Conservation (phyloP, 1,140 invertebrate genomes). For the Popillia japonica region DNA sequence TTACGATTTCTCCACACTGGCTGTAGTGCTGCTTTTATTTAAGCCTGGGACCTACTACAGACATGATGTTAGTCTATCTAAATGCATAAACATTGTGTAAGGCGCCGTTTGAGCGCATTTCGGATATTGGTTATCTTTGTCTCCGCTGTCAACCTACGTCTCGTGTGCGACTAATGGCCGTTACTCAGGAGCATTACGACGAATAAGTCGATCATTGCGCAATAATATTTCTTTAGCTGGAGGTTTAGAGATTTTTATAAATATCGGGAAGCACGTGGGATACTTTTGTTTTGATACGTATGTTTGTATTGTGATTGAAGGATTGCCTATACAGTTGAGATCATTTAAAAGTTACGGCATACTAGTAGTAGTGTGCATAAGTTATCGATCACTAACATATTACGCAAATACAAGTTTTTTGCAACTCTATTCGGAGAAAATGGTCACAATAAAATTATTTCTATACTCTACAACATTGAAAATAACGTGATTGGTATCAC, state of each 20-base stretch:
- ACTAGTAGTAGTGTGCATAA: no score
- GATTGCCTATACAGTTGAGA: not conserved
- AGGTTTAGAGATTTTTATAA: not conserved
- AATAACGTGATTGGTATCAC: no score
- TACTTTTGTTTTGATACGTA: not conserved
- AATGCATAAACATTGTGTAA: not conserved
- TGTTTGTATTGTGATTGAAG: not conserved
- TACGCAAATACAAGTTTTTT: no score
- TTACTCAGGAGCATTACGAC: not conserved
- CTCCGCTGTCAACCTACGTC: not conserved
- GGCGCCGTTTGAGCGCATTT: not conserved
- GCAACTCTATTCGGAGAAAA: no score
- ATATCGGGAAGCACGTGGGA: not conserved
- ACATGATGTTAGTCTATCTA: not conserved
- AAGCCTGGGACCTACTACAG: not conserved
- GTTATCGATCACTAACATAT: no score
- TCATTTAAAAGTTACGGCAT: no score
- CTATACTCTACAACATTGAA: no score
- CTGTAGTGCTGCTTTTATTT: not conserved
- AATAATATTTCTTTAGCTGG: not conserved
- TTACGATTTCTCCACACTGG: not conserved
- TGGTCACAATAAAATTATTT: no score
- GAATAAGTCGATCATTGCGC: not conserved
- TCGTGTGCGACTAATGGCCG: not conserved
- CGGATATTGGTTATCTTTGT: slow-evolving; percentile 1